Evolutionary conservation across 35 echinoderm and acorn worm genomes (phyloP).

Genomic region (Eucidaris tribuloides): DNA sequence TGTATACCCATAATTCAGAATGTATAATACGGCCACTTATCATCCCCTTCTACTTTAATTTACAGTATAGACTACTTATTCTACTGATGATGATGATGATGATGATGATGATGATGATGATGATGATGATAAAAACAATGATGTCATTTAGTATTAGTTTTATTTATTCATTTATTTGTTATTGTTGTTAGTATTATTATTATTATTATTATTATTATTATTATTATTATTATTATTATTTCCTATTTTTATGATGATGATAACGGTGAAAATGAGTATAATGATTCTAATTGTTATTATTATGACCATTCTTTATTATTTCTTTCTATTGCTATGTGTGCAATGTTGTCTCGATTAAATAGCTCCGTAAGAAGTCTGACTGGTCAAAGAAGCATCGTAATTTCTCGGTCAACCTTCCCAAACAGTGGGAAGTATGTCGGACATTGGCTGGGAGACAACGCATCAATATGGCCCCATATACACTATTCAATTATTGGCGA

Average conservation of each 20-base stretch:
- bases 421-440: conserved; percentile 85
- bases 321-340: neutral
- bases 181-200: neutral
- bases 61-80: neutral
- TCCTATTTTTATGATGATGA: conserved; percentile 21
- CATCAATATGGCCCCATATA: conserved; percentile 78
- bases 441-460: conserved; percentile 93
- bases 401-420: conserved; percentile 88
- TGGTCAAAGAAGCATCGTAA: conserved; percentile 71
- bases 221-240: neutral
- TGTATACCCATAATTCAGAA: neutral
- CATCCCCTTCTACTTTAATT: neutral
- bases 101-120: conserved; percentile 46
- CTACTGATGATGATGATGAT: too few relatives aligned
- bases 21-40: neutral
- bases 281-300: conserved; percentile 19
- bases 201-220: neutral
- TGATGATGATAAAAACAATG: conserved; percentile 32
- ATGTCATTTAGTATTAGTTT: conserved; percentile 1
- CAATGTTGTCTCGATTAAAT: too few relatives aligned
- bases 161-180: neutral
- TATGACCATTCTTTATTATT: neutral
- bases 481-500: conserved; percentile 87
- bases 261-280: conserved; percentile 21
- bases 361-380: conserved; percentile 71